A percentile compares a stretch with the other conserved stretches of the same genome.
Evolutionary conservation across 1,140 invertebrate genomes (phyloP).

Genomic region (Zaprionus nigranus): DNA sequence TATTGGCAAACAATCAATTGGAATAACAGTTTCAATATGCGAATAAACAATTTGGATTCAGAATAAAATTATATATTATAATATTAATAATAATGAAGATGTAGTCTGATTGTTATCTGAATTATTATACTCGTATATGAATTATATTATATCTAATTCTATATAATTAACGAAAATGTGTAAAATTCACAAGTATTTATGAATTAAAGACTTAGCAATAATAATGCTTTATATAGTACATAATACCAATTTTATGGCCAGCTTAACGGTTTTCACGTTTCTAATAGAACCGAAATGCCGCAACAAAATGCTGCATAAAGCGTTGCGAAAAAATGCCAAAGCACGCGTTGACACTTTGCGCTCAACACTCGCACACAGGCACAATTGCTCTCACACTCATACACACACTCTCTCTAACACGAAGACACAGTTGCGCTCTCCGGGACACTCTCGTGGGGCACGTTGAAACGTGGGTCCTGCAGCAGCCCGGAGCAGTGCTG

Average conservation of each 20-base stretch:
- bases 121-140: no score
- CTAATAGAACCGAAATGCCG: slow-evolving; percentile 23
- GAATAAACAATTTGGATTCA: no score
- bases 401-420: neutral
- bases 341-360: slow-evolving; percentile 81
- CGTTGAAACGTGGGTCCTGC: slow-evolving; percentile 67
- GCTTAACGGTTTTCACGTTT: neutral
- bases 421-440: slow-evolving; percentile 56
- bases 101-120: no score
- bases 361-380: slow-evolving; percentile 69
- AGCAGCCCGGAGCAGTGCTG: slow-evolving; percentile 56
- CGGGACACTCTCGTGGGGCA: slow-evolving; percentile 59
- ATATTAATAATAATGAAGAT: no score
- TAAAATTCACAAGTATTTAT: no score
- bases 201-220: no score
- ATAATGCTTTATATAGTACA: no score
- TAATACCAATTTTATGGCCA: neutral
- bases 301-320: slow-evolving; percentile 12
- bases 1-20: no score
- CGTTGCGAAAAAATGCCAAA: slow-evolving; percentile 68
- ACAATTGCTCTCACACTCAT: slow-evolving; percentile 8
- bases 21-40: no score
- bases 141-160: no score
- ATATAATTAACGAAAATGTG: no score
- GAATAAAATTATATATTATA: no score